Base-by-base conservation (phyloP, 1,140 invertebrate genomes). In the Cecropterus lyciades region DNA sequence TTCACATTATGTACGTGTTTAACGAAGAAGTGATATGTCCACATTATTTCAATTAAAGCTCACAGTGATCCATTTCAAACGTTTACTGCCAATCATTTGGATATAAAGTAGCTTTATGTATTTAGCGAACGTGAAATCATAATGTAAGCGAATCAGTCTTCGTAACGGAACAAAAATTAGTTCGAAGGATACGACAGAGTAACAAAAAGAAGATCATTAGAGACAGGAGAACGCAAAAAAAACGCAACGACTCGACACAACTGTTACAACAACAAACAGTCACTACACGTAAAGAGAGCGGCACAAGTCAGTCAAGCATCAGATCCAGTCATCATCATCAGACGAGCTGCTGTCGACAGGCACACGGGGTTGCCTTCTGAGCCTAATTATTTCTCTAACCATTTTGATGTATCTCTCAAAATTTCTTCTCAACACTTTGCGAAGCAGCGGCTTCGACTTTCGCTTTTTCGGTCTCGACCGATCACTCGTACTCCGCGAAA, bases 21-120 rank as follows among this genome's bases (percentile, higher is more conserved):
- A 65, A 73, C 63, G 59, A 70, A 78, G 65, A 70, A 82, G 69
- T 82, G 83, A 84, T 82, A 82, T 83, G 82, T 85, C 82, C 79
- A 84, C 76, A 82, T 78, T 80, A 78, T 78, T 77, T 57, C 70
- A 60, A 77, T 89, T 89, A 89, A 89, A 87, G 83, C 80, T 85
- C 72, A 77, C 67, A 77, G 45, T 77, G 62, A 77, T 75, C 76
- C 70, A 74, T 69, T 71, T 70, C 65, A 53, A 69, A 71, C 66
- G 43, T 70, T 49, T 65, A 63, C 68, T 66, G 62, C 66, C 69
- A 69, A 66, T 60, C 45, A 75, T 65, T 56, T 40, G 65, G 53
- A 63, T 49, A 67, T 48, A 69, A 67, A 73, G 72, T 71, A 67
- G 37, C 16, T 67, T 72, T 45, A 55, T 64, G 64, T 59, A 53